These are phyloP conservation scores for Smutsia temminckii DNA, from an alignment of 2,797 vertebrate species.

Conservation along the genomic window DNA sequence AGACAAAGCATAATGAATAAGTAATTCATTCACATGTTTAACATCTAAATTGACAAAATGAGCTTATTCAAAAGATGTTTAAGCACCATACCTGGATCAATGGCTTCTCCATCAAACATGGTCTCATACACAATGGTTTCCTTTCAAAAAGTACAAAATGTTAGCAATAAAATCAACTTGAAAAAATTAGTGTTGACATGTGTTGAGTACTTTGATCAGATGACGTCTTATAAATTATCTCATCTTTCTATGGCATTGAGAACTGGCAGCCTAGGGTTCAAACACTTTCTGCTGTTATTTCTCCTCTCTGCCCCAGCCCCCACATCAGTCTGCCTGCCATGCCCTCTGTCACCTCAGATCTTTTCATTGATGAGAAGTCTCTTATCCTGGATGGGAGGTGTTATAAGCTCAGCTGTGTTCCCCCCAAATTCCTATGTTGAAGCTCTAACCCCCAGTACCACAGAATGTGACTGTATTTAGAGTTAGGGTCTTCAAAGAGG, in stretches of 20 bases:
- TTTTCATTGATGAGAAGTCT: background rate
- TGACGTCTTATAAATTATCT: background rate
- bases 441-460: background rate
- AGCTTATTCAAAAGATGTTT: background rate
- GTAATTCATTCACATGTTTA: background rate
- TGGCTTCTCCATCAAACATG: conserved; percentile 82
- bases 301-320: background rate
- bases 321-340: background rate
- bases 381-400: background rate
- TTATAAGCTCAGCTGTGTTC: background rate
- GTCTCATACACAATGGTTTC: conserved; percentile 80
- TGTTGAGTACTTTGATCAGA: background rate
- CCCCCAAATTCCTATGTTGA: background rate
- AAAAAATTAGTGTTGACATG: background rate
- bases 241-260: background rate
- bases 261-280: background rate
- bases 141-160: conserved; percentile 57
- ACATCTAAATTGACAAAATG: background rate
- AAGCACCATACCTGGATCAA: conserved; percentile 79
- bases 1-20: background rate
- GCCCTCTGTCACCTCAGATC: background rate
- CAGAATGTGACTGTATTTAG: background rate
- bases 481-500: background rate
- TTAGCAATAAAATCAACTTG: background rate
- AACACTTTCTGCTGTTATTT: background rate